Conservation (phyloP, 2,113 vertebrate genomes). For the Protobothrops mucrosquamatus region DNA sequence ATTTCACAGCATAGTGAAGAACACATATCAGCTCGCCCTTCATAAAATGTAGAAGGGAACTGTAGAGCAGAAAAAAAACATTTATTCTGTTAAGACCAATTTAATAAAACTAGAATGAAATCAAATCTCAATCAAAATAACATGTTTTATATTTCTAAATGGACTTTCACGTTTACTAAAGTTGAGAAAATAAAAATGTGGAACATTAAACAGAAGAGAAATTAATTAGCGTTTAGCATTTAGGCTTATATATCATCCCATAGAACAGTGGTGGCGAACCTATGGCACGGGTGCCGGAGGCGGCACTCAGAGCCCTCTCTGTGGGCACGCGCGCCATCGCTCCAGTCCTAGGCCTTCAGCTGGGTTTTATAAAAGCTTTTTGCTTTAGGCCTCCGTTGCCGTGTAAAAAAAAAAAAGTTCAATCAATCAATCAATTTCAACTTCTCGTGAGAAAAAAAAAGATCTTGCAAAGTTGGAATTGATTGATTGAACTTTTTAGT, state of each 20-base stretch:
- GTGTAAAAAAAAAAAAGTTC: no score
- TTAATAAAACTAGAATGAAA: slow-evolving; percentile 26
- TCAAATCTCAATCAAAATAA: neutral
- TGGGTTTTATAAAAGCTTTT: no score
- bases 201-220: neutral
- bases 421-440: no score
- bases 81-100: neutral
- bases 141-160: neutral
- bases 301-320: no score
- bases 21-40: slow-evolving; percentile 97
- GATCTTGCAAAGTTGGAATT: no score
- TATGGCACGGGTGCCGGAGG: no score
- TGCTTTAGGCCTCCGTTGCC: no score
- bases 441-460: no score
- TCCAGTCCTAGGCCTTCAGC: no score
- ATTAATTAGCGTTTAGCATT: neutral
- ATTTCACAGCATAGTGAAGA: slow-evolving; percentile 96
- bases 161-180: neutral
- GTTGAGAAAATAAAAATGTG: neutral
- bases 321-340: no score
- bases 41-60: slow-evolving; percentile 96
- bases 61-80: slow-evolving; percentile 46
- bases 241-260: neutral
- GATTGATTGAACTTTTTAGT: no score
- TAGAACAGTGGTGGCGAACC: neutral